Conservation (phyloP, 2,888 invertebrate species). For the Escarpia spicata region DNA sequence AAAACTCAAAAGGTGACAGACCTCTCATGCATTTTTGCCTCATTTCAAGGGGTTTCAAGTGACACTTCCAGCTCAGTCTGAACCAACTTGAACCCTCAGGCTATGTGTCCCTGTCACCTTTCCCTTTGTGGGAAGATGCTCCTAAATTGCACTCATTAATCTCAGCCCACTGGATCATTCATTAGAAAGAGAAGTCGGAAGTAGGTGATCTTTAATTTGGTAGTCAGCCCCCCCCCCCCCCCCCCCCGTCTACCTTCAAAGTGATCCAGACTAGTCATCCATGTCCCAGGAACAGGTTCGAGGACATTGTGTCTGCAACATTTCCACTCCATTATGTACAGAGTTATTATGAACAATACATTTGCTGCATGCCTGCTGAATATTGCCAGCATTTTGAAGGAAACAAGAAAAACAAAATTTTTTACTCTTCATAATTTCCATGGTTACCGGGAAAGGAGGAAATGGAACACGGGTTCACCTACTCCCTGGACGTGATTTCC, state of each 20-base stretch:
- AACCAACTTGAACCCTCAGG: not conserved
- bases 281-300: not conserved
- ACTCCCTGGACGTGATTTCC: not conserved
- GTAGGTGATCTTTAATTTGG: slow-evolving; percentile 5
- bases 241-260: not conserved
- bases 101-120: not conserved
- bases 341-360: not conserved
- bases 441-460: not conserved
- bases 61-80: slow-evolving; percentile 9
- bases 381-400: not conserved
- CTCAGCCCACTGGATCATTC: not conserved
- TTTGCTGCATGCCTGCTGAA: not conserved
- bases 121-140: not conserved
- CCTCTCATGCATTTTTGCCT: not conserved
- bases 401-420: not conserved
- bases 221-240: not conserved
- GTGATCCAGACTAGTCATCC: not conserved
- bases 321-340: not conserved
- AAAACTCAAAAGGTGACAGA: not conserved
- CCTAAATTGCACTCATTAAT: not conserved
- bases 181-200: not conserved
- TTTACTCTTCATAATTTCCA: not conserved
- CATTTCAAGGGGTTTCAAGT: not conserved
- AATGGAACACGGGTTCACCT: not conserved
- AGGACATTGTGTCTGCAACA: not conserved